Percentiles rank a stretch among this genome's conserved stretches.
These are phyloP conservation scores for Nanorana parkeri DNA, from an alignment of 2,113 vertebrate genomes.

Conservation along the genomic window DNA sequence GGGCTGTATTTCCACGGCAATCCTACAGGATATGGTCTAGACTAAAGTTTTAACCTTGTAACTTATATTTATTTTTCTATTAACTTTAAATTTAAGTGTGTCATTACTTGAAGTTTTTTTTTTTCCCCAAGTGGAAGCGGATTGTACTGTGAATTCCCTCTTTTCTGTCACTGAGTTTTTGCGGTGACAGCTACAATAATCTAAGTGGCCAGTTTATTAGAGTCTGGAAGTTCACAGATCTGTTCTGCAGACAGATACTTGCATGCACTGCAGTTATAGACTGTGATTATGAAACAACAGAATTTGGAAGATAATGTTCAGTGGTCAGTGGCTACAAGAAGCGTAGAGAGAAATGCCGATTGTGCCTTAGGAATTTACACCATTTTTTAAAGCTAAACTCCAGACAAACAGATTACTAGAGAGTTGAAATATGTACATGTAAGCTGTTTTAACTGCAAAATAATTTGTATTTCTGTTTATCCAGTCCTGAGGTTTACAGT, in stretches of 20 bases:
- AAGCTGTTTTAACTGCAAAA: too few relatives aligned
- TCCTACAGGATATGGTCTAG: constrained; percentile 36
- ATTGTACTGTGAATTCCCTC: background rate
- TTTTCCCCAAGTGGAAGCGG: background rate
- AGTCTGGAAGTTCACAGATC: background rate
- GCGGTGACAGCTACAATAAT: background rate
- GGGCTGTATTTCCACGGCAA: constrained; percentile 20
- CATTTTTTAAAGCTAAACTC: too few relatives aligned
- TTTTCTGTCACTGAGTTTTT: background rate
- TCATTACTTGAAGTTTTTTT: background rate
- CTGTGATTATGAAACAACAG: background rate
- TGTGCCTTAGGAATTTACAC: too few relatives aligned
- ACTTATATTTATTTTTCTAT: constrained; percentile 22
- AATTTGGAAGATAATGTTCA: background rate
- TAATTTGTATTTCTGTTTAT: too few relatives aligned
- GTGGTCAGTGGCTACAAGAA: background rate
- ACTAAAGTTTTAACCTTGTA: constrained; percentile 16
- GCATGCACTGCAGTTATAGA: background rate
- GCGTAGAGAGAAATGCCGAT: too few relatives aligned
- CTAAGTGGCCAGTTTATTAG: background rate
- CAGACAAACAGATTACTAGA: too few relatives aligned
- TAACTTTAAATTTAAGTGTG: constrained; percentile 8
- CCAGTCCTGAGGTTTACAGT: too few relatives aligned
- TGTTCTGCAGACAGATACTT: background rate
- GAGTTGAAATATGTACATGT: too few relatives aligned